A percentile compares a stretch with the other conserved stretches of the same genome.
Conservation (phyloP, 2,797 vertebrate genomes). For the Hydrolagus colliei region DNA sequence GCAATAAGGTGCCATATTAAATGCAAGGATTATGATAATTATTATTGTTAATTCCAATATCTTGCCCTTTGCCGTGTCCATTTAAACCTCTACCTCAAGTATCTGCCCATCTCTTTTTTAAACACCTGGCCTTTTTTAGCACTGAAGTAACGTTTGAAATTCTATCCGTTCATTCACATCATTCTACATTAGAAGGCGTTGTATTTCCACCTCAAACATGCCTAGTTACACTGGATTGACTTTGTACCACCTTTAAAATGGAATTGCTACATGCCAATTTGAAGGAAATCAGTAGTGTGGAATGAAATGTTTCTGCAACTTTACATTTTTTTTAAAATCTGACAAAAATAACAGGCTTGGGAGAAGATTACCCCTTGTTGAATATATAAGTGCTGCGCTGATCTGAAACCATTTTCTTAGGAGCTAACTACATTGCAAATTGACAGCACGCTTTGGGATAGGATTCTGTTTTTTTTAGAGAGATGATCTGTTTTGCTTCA, state of each 20-base stretch:
- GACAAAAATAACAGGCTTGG: background rate
- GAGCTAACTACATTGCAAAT: background rate
- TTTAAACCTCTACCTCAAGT: too few species aligned
- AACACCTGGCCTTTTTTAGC: too few species aligned
- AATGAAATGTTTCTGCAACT: background rate
- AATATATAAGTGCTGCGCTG: background rate
- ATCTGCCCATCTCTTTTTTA: too few species aligned
- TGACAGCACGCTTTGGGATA: background rate
- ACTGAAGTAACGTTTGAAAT: too few species aligned
- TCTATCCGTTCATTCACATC: background rate
- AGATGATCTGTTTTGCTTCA: slow-evolving; percentile 1
- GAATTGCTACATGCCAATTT: too few species aligned
- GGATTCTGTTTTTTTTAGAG: background rate
- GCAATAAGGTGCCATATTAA: too few species aligned
- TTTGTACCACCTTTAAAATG: background rate
- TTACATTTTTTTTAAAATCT: background rate
- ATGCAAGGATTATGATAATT: too few species aligned
- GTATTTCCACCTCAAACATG: background rate
- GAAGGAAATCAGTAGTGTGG: too few species aligned
- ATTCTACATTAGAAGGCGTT: background rate
- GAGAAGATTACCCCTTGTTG: background rate
- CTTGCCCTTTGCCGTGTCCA: too few species aligned
- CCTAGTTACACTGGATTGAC: background rate
- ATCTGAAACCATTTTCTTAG: background rate
- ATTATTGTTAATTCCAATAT: too few species aligned